Conservation (phyloP, 1,140 invertebrate genomes). For the Manduca sexta region DNA sequence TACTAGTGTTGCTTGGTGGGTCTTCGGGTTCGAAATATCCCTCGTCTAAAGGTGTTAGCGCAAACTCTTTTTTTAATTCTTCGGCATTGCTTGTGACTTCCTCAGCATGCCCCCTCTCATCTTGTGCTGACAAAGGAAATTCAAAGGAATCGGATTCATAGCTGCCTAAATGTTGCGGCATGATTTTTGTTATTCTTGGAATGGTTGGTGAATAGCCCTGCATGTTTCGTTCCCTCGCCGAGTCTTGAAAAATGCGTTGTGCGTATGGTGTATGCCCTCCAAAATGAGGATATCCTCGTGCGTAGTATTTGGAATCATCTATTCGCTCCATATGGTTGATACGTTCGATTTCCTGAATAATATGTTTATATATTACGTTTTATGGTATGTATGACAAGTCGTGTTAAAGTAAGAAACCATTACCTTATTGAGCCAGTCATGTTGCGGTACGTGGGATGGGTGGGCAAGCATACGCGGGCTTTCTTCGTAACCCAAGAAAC, state of each 20-base stretch:
- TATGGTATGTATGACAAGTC: neutral
- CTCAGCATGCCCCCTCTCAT: neutral
- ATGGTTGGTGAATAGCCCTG: no score
- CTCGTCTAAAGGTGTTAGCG: constrained; percentile 34
- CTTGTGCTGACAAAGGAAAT: no score
- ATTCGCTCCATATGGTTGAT: constrained; percentile 22
- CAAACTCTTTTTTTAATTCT: constrained; percentile 23
- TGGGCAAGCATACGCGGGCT: constrained; percentile 1
- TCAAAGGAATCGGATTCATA: no score
- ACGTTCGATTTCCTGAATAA: constrained; percentile 27
- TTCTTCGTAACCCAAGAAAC: constrained; percentile 16
- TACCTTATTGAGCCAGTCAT: constrained; percentile 31
- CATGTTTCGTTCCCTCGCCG: neutral
- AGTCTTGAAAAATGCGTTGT: neutral
- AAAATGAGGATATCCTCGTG: constrained; percentile 13
- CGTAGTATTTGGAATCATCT: neutral
- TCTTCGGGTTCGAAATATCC: constrained; percentile 30
- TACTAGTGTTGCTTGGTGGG: neutral
- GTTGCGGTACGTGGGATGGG: constrained; percentile 1
- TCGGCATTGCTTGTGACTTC: neutral
- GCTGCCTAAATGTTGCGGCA: no score
- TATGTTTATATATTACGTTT: neutral
- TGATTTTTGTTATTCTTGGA: no score
- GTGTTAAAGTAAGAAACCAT: neutral
- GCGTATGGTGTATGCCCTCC: constrained; percentile 13